Evolutionary conservation across 2,888 invertebrate species (phyloP), one percentile per base, ranked within the genome.

Genomic region (Chydorus sphaericus): DNA sequence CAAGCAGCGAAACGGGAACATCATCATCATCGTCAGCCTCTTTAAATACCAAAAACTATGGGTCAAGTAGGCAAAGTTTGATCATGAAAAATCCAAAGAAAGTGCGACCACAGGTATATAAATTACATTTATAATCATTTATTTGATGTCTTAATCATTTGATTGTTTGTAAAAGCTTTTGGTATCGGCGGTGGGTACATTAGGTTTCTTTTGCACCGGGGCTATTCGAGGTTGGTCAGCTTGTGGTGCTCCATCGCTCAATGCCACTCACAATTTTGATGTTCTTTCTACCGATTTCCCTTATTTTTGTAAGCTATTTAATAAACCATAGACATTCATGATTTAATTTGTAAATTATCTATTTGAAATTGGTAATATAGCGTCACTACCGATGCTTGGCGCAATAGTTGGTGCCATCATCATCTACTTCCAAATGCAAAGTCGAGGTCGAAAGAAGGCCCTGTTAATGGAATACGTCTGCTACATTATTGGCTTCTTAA

Each of bases 401-500:
- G 39, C 39, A 6, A 18, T 39, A 23, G n/a, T 39, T 23, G 39
- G 39, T 23, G 57, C 52, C n/a, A 26, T 56, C 2, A n/a, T 55
- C 6, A 20, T 54, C 18, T 56, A 59, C 11, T 14, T 54, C 2
- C 44, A 52, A 2, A 48, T 60, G 49, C 56, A 58, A 14, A 31
- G 36, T 1, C 44, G 58, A 4, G 60, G 60, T 16, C 51, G 59
- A 26, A 36, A 54, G 11, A 14, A 44, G 1, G 54, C 60, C 1
- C 29, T 60, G 28, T 48, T 60, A 33, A 28, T 58, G 1, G 28
- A 51, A 14, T 14, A 54, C 1, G 29, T 57, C 14, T 57, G 58
- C 1, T 60, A 54, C 39, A 26, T 51, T n/a, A n/a, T 57, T 3
- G 54, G 57, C 7, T 60, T 61, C 51, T 30, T 60, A 18, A 29